These are phyloP conservation scores for Arenaria interpres DNA, from an alignment of 2,113 vertebrate species.

Conservation along the genomic window DNA sequence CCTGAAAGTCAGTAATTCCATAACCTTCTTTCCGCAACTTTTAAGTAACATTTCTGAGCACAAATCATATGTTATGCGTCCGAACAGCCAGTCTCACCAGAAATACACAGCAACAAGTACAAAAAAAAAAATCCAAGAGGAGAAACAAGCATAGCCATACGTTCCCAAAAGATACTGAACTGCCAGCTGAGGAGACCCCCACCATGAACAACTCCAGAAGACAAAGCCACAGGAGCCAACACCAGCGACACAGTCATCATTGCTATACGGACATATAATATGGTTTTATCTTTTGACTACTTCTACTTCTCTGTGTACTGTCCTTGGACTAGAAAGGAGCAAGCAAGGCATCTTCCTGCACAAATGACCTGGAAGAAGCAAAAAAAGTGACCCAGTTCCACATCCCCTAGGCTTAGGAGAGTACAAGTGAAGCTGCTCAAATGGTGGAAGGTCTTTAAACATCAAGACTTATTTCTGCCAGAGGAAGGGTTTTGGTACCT, in stretches of 20 bases:
- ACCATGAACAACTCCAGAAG: neutral
- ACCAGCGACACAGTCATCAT: neutral
- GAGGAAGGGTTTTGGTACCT: neutral
- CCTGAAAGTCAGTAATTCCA: neutral
- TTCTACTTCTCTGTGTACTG: accelerated
- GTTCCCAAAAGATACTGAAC: neutral
- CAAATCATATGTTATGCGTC: neutral
- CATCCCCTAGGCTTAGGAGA: neutral
- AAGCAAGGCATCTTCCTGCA: neutral
- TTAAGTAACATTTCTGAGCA: neutral
- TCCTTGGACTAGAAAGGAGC: neutral
- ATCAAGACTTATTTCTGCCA: neutral
- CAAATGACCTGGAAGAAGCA: neutral
- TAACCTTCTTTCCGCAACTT: neutral
- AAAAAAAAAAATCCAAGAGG: neutral
- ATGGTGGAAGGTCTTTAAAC: neutral
- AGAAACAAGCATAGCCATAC: accelerated
- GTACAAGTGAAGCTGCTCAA: neutral
- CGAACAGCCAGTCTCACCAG: neutral
- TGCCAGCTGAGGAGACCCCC: neutral
- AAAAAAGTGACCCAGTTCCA: neutral
- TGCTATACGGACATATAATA: accelerated
- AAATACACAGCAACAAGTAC: neutral
- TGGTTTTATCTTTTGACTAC: neutral
- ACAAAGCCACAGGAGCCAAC: neutral